These are phyloP conservation scores for Malurus melanocephalus DNA, from an alignment of 2,113 vertebrate species.

Conservation along the genomic window DNA sequence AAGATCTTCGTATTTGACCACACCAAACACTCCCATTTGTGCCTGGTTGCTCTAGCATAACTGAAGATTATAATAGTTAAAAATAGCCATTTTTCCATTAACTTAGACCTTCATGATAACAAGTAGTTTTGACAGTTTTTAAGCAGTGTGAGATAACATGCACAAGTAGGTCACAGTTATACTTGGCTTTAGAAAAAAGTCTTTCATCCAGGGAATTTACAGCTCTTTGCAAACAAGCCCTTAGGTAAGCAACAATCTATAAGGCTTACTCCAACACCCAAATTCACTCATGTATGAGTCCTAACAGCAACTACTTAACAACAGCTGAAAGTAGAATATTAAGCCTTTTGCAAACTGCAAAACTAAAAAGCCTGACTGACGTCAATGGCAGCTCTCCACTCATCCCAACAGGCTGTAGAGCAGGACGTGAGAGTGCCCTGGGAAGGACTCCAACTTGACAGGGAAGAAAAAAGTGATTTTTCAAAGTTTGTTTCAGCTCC, in stretches of 20 bases:
- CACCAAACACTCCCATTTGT: neutral
- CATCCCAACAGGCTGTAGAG: neutral
- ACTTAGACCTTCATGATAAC: slow-evolving; percentile 32
- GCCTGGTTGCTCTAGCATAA: neutral
- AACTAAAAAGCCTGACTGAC: slow-evolving; percentile 1
- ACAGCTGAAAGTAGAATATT: neutral
- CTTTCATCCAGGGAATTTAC: slow-evolving; percentile 58
- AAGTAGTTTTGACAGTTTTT: slow-evolving; percentile 58
- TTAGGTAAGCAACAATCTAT: slow-evolving; percentile 49
- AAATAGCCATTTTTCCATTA: slow-evolving; percentile 52
- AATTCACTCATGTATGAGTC: slow-evolving; percentile 29
- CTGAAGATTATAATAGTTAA: slow-evolving; percentile 15
- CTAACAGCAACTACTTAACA: slow-evolving; percentile 2
- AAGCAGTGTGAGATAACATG: slow-evolving; percentile 59
- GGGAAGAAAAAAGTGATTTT: neutral
- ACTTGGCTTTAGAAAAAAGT: slow-evolving; percentile 52
- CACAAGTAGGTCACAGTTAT: slow-evolving; percentile 58
- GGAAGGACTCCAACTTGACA: slow-evolving; percentile 19
- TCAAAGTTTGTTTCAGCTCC: neutral
- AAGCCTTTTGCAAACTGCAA: slow-evolving; percentile 9
- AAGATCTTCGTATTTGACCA: neutral
- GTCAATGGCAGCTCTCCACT: neutral
- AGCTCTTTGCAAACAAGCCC: slow-evolving; percentile 55
- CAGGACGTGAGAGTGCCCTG: neutral
- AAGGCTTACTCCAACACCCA: slow-evolving; percentile 38